Evolutionary conservation across 2,888 invertebrate genomes (phyloP).

Genomic region (Chymomyza caudatula): DNA sequence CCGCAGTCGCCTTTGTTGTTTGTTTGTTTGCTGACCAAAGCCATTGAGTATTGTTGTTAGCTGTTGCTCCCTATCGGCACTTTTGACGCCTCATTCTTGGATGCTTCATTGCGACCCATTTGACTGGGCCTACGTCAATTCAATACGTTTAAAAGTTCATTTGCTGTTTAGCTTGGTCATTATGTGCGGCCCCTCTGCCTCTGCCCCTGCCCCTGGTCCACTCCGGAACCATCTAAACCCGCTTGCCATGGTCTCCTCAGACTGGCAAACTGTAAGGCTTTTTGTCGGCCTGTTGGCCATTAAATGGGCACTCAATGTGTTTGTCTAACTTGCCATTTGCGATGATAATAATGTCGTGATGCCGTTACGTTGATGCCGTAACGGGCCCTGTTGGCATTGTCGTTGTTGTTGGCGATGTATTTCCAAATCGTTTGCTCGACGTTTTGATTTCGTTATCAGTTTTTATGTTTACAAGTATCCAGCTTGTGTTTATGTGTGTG

Average conservation of each 20-base stretch:
- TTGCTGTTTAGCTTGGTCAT: constrained; percentile 71
- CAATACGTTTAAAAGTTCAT: constrained; percentile 72
- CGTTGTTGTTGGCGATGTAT: constrained; percentile 44
- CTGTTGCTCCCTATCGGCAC: constrained; percentile 13
- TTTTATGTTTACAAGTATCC: constrained; percentile 68
- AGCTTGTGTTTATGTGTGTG: constrained; percentile 17
- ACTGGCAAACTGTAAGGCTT: neutral
- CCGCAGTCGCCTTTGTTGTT: neutral
- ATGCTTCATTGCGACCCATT: neutral
- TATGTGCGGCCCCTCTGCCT: constrained; percentile 56
- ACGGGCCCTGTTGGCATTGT: constrained; percentile 32
- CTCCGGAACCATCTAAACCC: neutral
- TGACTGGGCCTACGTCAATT: constrained; percentile 50
- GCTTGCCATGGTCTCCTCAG: constrained; percentile 21
- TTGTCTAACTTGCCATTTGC: constrained; percentile 71
- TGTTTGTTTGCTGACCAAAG: constrained; percentile 6
- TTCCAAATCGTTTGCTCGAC: constrained; percentile 70
- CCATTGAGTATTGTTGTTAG: neutral
- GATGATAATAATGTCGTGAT: constrained; percentile 70
- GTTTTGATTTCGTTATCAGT: constrained; percentile 72
- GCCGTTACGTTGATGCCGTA: constrained; percentile 66
- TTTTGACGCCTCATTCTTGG: constrained; percentile 39
- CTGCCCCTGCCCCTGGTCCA: neutral
- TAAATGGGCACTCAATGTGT: constrained; percentile 69
- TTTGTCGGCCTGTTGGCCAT: constrained; percentile 40